Conservation (phyloP, 2,113 vertebrate species). For the Macaca nemestrina region DNA sequence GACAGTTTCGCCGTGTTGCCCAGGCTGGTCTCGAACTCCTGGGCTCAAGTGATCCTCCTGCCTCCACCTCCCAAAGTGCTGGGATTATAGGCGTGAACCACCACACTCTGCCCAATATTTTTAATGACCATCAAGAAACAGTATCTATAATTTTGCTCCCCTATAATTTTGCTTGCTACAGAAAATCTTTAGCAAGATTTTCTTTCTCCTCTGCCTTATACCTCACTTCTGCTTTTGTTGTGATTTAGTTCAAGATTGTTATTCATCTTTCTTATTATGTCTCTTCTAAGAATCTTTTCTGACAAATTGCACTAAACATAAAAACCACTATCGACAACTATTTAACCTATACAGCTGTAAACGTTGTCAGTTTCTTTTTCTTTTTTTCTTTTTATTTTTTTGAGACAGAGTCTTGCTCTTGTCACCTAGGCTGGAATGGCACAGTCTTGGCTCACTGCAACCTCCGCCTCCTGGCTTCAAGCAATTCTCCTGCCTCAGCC, state of each 20-base stretch:
- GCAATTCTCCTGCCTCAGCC: too few relatives aligned
- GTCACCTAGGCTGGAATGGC: too few relatives aligned
- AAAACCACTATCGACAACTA: neutral
- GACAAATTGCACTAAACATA: slow-evolving; percentile 2
- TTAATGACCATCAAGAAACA: neutral
- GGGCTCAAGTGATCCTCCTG: too few relatives aligned
- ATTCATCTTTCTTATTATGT: neutral
- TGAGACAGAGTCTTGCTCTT: too few relatives aligned
- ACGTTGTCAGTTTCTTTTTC: neutral
- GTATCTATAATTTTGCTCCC: neutral
- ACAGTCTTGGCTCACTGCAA: too few relatives aligned
- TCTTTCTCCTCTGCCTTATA: neutral
- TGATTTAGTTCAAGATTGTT: neutral
- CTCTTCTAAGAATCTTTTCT: neutral
- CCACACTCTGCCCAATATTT: neutral
- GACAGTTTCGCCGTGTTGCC: too few relatives aligned
- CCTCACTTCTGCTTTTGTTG: neutral
- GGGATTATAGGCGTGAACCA: too few relatives aligned
- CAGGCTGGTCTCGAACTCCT: too few relatives aligned
- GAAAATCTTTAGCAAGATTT: neutral
- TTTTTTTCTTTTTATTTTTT: too few relatives aligned
- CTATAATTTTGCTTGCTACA: neutral
- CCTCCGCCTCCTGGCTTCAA: too few relatives aligned
- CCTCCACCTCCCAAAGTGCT: too few relatives aligned
- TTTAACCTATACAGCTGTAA: neutral